phyloP scores from a whole-genome alignment of 2,888 invertebrate species.

The Cremastinae sp. region DNA sequence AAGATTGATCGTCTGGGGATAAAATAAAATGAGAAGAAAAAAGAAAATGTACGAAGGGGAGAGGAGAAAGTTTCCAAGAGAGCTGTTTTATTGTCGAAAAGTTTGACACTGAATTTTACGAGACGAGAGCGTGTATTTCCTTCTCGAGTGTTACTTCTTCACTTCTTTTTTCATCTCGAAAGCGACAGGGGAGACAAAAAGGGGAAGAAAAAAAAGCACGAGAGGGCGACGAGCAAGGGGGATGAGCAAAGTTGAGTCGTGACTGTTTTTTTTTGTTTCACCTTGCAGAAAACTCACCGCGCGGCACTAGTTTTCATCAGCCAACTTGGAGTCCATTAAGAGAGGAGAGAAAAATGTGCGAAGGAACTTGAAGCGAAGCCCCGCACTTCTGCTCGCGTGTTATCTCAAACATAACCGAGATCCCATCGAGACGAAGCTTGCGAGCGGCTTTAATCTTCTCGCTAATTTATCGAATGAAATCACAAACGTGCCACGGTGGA shows the following conservation, averaged over 20 bases:
- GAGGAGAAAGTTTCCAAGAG: constrained; percentile 4
- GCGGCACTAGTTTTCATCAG: constrained; percentile 34
- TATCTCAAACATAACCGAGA: constrained; percentile 17
- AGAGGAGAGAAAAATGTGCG: constrained; percentile 6
- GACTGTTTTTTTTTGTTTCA: constrained; percentile 23
- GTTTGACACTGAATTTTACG: constrained; percentile 22
- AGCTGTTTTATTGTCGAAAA: constrained; percentile 31
- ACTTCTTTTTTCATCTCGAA: not conserved
- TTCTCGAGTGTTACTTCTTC: not conserved
- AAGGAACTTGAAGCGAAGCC: constrained; percentile 29
- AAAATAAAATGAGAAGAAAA: constrained; percentile 15
- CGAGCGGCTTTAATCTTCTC: constrained; percentile 24
- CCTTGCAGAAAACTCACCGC: not conserved
- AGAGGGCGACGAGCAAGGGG: constrained; percentile 19
- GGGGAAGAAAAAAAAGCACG: constrained; percentile 9
- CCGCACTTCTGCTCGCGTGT: constrained; percentile 15
- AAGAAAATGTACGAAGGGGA: too few relatives aligned
- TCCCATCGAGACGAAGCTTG: not conserved
- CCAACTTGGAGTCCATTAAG: constrained; percentile 38
- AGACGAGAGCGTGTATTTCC: constrained; percentile 6
- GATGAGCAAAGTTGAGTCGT: constrained; percentile 5
- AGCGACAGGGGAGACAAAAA: constrained; percentile 11
- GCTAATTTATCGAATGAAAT: constrained; percentile 30
- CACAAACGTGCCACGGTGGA: constrained; percentile 2
- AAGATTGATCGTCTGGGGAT: constrained; percentile 16